Percentiles rank a stretch among this genome's conserved stretches.
Conservation (phyloP, 2,797 vertebrate genomes). For the Sebastes steindachneri region DNA sequence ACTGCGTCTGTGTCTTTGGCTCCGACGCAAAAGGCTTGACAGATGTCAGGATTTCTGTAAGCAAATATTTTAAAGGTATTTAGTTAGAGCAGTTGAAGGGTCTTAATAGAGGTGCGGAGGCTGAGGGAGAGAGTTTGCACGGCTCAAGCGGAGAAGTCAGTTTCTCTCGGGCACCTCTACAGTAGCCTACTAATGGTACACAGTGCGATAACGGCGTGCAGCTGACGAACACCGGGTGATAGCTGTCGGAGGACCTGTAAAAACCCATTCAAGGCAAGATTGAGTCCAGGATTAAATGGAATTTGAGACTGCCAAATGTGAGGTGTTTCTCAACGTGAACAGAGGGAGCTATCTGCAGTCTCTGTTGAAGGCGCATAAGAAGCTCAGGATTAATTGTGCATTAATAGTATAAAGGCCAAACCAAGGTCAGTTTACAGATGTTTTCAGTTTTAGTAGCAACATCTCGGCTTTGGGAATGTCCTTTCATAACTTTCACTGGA, state of each 20-base stretch:
- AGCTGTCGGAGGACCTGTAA: conserved; percentile 6
- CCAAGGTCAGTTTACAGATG: conserved; percentile 12
- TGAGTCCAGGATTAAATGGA: conserved; percentile 15
- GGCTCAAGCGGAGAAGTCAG: not conserved
- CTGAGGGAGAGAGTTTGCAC: not conserved
- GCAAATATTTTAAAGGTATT: conserved; percentile 35
- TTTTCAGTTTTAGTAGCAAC: not conserved
- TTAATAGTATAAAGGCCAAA: not conserved
- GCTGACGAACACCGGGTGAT: not conserved
- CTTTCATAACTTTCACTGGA: not conserved
- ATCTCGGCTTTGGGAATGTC: not conserved
- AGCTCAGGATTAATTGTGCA: not conserved
- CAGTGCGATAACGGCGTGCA: not conserved
- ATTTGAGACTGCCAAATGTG: conserved; percentile 1
- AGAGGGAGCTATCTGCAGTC: not conserved
- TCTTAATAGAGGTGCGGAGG: not conserved
- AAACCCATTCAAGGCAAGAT: not conserved
- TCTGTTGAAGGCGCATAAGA: not conserved
- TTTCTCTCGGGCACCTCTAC: not conserved
- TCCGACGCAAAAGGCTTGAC: not conserved
- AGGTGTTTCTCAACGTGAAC: not conserved
- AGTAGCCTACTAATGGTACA: not conserved
- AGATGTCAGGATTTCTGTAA: conserved; percentile 30
- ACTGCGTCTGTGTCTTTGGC: conserved; percentile 24
- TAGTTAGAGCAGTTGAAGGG: not conserved